These are phyloP conservation scores for Fabriciana adippe DNA, from an alignment of 2,888 invertebrate genomes.

Conservation along the genomic window DNA sequence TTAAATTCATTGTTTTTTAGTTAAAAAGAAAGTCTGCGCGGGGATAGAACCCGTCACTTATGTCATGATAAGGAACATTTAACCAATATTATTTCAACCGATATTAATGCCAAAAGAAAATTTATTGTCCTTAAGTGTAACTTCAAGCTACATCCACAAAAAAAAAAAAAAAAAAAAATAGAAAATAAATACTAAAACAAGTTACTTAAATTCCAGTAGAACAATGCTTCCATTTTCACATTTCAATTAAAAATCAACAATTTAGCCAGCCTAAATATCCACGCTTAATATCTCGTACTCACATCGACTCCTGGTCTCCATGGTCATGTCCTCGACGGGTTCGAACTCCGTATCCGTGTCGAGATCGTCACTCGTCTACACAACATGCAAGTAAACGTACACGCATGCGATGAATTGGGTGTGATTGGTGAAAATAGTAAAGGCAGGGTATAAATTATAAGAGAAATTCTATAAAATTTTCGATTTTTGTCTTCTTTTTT, in stretches of 20 bases:
- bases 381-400: conserved; percentile 38
- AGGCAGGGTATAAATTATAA: not conserved
- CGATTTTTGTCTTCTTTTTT: too few species aligned
- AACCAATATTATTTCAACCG: too few species aligned
- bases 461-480: too few species aligned
- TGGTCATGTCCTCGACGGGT: conserved; percentile 85
- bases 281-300: conserved; percentile 55
- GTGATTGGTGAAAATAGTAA: conserved; percentile 19
- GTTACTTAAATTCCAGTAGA: not conserved
- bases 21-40: too few species aligned
- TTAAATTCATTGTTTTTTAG: too few species aligned
- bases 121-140: too few species aligned
- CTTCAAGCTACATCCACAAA: too few species aligned
- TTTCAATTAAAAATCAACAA: not conserved
- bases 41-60: too few species aligned
- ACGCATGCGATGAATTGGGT: conserved; percentile 30
- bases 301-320: conserved; percentile 86
- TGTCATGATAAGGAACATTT: too few species aligned
- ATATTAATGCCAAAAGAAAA: too few species aligned
- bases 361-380: conserved; percentile 84
- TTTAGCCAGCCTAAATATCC: not conserved
- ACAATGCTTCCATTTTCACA: not conserved
- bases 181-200: too few species aligned
- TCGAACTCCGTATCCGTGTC: conserved; percentile 87
- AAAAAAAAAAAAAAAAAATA: too few species aligned